Evolutionary conservation across 2,113 vertebrate species (phyloP).

Genomic region (Grammomys surdaster): DNA sequence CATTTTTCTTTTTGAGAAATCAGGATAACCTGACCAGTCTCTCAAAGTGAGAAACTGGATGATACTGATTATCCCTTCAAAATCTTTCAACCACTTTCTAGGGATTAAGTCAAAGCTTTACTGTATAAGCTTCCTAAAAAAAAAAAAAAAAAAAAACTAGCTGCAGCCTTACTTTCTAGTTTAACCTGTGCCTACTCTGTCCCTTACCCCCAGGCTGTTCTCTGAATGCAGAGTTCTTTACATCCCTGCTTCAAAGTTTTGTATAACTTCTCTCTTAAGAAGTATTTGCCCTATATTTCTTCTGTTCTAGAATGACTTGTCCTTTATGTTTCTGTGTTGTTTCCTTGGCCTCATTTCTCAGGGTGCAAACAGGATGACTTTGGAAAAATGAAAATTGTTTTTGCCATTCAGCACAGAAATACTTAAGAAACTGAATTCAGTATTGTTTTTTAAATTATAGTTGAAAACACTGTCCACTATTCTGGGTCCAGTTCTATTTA

Average conservation of each 20-base stretch:
- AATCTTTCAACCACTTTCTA: slow-evolving; percentile 28
- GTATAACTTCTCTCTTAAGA: neutral
- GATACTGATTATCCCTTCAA: slow-evolving; percentile 61
- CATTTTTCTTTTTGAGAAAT: slow-evolving; percentile 58
- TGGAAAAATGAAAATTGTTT: slow-evolving; percentile 3
- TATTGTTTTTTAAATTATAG: neutral
- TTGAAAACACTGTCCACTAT: neutral
- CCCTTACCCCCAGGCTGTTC: neutral
- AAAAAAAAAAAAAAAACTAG: neutral
- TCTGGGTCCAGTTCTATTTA: neutral
- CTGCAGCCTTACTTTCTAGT: slow-evolving; percentile 1
- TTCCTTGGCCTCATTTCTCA: neutral
- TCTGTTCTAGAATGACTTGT: neutral
- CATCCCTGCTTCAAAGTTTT: neutral
- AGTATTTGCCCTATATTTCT: neutral
- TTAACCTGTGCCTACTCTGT: neutral
- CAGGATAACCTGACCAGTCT: slow-evolving; percentile 42
- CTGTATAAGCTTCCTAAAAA: neutral
- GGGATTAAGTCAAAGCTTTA: slow-evolving; percentile 58
- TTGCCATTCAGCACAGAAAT: neutral
- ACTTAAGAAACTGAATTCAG: neutral
- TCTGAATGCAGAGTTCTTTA: neutral
- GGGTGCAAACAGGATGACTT: neutral
- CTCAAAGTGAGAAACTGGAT: slow-evolving; percentile 62
- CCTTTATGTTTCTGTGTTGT: neutral